Evolutionary conservation across 2,797 vertebrate genomes (phyloP), one percentile per base, ranked within the genome.

Genomic region (Pempheris klunzingeri): DNA sequence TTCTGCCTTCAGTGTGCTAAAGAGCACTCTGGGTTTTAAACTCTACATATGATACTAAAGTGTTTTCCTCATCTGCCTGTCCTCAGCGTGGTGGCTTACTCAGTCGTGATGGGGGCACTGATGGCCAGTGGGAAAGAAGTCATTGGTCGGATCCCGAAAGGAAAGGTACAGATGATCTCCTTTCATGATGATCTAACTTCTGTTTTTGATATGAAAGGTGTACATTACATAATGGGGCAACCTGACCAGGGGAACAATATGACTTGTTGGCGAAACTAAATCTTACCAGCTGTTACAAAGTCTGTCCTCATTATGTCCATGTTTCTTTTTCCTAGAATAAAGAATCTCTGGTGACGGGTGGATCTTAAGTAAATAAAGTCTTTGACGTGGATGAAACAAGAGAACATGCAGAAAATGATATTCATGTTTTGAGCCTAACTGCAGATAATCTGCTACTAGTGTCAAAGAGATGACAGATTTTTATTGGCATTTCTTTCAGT

Each of bases 111-210:
- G 97, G 98, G 98, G 10, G 97, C 96, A 0, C 81, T 99, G 81
- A 99, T 99, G 98, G 97, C 98, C 78, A 99, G 97, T 73, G 98
- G 98, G 52, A 99, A 97, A 87, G 98, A 99, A 92, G 95, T 99
- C 18, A 93, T 97, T 0, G 98, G 97, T 20, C 95, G 96, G 91
- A 99, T 99, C 77, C 98, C 98, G 0, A 97, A 97, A 94, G 98
- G 98, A 94, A 99, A 99, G 96, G 98, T 87, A 65, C 81, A 28
- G 18, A 41, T 0, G 0, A 26, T 4, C 4, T 0, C 7, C n/a
- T 24, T 26, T 22, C 44, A 32, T n/a, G n/a, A n/a, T n/a, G n/a
- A n/a, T n/a, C n/a, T n/a, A n/a, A n/a, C n/a, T n/a, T n/a, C n/a
- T n/a, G n/a, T n/a, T n/a, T n/a, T n/a, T n/a, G n/a, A n/a, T n/a